Evolutionary conservation across 2,113 vertebrate species (phyloP).

Genomic region (Neolamprologus sp.): DNA sequence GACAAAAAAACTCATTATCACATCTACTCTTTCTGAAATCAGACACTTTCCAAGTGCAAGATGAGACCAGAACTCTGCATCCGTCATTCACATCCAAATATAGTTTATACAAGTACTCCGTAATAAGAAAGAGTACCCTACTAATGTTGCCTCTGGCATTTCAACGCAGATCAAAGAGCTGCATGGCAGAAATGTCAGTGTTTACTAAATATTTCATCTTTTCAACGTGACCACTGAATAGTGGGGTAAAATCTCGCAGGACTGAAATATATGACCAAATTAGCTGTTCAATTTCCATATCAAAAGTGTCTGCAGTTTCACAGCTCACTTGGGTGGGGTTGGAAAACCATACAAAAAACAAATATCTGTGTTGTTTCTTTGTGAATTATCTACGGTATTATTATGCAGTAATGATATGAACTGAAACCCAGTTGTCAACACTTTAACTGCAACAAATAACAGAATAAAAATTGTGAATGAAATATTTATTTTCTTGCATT

Average conservation of each 20-base stretch:
- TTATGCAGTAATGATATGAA: background rate
- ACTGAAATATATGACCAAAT: slow-evolving; percentile 27
- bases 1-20: background rate
- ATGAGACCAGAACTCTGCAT: background rate
- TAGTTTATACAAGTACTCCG: background rate
- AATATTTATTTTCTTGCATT: background rate
- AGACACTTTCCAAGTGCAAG: background rate
- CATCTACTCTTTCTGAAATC: background rate
- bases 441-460: background rate
- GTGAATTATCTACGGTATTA: background rate
- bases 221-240: slow-evolving; percentile 32
- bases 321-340: background rate
- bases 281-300: slow-evolving; percentile 47
- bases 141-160: slow-evolving; percentile 14
- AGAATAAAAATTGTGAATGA: background rate
- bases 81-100: slow-evolving; percentile 12
- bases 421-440: background rate
- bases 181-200: slow-evolving; percentile 31
- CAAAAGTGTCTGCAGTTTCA: slow-evolving; percentile 10
- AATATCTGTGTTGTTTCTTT: background rate
- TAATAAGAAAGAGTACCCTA: background rate
- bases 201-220: slow-evolving; percentile 44
- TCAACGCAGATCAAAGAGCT: slow-evolving; percentile 41
- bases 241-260: slow-evolving; percentile 6
- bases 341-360: background rate